phyloP scores from a whole-genome alignment of 2,888 invertebrate species.

The Clepsis dumicolana region DNA sequence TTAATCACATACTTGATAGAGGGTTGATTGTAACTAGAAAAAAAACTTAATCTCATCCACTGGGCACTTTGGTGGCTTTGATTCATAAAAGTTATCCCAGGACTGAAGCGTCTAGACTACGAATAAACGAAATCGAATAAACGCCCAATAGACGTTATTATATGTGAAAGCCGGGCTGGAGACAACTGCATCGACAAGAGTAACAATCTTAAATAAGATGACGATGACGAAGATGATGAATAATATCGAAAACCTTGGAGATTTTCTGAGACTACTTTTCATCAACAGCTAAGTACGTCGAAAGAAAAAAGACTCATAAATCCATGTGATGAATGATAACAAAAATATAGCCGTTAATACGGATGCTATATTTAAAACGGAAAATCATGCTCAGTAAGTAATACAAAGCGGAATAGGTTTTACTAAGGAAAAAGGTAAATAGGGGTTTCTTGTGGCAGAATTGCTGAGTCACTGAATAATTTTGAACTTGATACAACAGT shows the following conservation, averaged over 20 bases:
- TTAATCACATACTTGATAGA: conserved; percentile 11
- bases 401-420: conserved; percentile 13
- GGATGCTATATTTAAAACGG: conserved; percentile 8
- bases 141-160: background rate
- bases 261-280: too few relatives aligned
- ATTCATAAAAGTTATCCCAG: background rate
- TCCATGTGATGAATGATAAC: background rate
- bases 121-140: background rate
- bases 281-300: too few relatives aligned
- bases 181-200: too few relatives aligned
- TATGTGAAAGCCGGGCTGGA: too few relatives aligned
- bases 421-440: conserved; percentile 29
- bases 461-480: conserved; percentile 24
- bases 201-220: too few relatives aligned
- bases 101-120: background rate
- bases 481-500: conserved; percentile 23
- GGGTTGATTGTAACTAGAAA: background rate
- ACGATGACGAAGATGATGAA: too few relatives aligned
- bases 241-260: too few relatives aligned
- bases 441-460: conserved; percentile 24
- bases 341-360: background rate
- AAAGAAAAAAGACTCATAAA: background rate
- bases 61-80: background rate
- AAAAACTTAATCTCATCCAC: background rate
- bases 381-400: conserved; percentile 19